Percentiles rank a stretch among this genome's conserved stretches.
Conservation (phyloP, 2,888 invertebrate species). For the Drosophila cyrtoloma region DNA sequence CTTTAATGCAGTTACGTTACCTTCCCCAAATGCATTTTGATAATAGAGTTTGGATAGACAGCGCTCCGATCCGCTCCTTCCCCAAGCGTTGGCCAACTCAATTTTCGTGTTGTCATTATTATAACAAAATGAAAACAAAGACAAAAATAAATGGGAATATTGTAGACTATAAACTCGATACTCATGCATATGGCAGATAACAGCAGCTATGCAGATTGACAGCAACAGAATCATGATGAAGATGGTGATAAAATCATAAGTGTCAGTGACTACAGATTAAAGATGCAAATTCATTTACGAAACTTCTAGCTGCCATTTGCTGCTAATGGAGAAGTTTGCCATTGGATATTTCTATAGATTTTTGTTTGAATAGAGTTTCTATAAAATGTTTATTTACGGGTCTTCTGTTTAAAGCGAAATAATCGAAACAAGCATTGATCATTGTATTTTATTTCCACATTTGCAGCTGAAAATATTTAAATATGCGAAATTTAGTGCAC, state of each 20-base stretch:
- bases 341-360: background rate
- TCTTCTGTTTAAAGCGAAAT: background rate
- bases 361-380: background rate
- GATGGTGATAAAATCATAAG: constrained; percentile 22
- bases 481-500: background rate
- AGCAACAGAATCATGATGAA: background rate
- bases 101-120: constrained; percentile 32
- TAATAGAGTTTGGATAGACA: constrained; percentile 46
- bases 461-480: too few species aligned
- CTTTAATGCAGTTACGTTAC: constrained; percentile 41
- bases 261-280: constrained; percentile 18
- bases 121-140: constrained; percentile 15
- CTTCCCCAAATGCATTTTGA: constrained; percentile 52
- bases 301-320: background rate
- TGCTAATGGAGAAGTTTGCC: background rate
- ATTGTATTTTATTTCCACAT: background rate
- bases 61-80: too few species aligned
- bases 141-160: constrained; percentile 14
- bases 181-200: background rate
- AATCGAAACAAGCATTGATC: background rate
- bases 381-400: background rate
- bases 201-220: background rate
- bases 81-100: constrained; percentile 18
- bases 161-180: constrained; percentile 1
- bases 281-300: background rate